These are phyloP conservation scores for Himalopsyche japonica DNA, from an alignment of 2,888 invertebrate species.

Conservation along the genomic window DNA sequence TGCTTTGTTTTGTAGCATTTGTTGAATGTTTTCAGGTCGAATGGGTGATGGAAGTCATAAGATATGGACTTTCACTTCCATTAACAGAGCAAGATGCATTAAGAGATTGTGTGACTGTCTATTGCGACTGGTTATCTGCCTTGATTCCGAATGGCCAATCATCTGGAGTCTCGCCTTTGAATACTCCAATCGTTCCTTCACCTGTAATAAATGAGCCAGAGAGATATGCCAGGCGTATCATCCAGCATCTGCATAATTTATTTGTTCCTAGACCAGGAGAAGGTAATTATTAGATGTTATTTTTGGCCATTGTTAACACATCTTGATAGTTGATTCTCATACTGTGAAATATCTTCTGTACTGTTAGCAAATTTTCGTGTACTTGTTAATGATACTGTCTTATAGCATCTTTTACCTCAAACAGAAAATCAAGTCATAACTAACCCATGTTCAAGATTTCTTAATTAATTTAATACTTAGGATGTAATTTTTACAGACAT, in stretches of 20 bases:
- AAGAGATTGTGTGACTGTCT: conserved; percentile 93
- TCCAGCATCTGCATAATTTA: conserved; percentile 90
- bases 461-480: no score
- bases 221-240: conserved; percentile 86
- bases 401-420: no score
- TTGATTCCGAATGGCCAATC: conserved; percentile 85
- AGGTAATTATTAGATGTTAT: conserved; percentile 63
- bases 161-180: conserved; percentile 76
- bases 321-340: not conserved
- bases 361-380: no score
- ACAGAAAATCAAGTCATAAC: no score
- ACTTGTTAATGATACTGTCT: no score
- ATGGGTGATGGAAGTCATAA: conserved; percentile 86
- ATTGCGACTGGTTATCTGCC: conserved; percentile 95
- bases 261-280: conserved; percentile 93
- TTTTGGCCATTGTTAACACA: not conserved
- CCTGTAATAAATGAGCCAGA: conserved; percentile 90
- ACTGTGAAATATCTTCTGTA: no score
- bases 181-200: conserved; percentile 85
- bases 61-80: conserved; percentile 89
- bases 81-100: conserved; percentile 91
- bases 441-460: no score
- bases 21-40: conserved; percentile 67
- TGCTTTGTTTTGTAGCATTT: conserved; percentile 8
- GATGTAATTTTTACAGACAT: no score